Conservation (phyloP, 2,888 invertebrate genomes). For the Pinctada fucata region DNA sequence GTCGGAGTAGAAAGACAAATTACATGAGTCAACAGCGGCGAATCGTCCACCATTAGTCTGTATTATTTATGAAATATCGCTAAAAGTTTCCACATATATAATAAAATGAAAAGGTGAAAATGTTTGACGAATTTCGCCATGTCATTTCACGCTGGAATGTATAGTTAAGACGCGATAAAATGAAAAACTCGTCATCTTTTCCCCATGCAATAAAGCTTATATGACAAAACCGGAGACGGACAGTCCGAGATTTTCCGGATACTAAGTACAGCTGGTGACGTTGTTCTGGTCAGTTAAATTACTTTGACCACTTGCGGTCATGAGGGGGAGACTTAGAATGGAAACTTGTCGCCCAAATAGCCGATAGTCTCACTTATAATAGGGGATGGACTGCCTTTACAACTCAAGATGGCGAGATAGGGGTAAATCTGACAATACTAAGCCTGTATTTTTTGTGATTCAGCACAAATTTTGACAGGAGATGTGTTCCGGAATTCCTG, state of each 20-base stretch:
- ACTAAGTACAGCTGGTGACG: conserved; percentile 24
- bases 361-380: not conserved
- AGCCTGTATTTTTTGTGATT: not conserved
- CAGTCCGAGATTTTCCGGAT: conserved; percentile 26
- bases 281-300: conserved; percentile 20
- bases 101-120: not conserved
- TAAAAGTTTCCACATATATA: too few relatives aligned
- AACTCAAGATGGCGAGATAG: not conserved
- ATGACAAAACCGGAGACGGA: conserved; percentile 3
- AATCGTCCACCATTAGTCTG: too few relatives aligned
- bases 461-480: not conserved
- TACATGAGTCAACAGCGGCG: too few relatives aligned
- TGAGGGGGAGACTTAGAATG: conserved; percentile 8
- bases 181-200: not conserved
- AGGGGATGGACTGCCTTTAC: not conserved
- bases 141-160: conserved; percentile 1
- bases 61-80: too few relatives aligned
- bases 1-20: too few relatives aligned
- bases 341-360: not conserved
- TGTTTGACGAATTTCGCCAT: not conserved
- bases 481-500: not conserved
- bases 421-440: not conserved
- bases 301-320: conserved; percentile 29
- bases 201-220: not conserved
- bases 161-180: not conserved